Conservation (phyloP, 1,140 invertebrate genomes). For the Macrobrachium rosenbergii region DNA sequence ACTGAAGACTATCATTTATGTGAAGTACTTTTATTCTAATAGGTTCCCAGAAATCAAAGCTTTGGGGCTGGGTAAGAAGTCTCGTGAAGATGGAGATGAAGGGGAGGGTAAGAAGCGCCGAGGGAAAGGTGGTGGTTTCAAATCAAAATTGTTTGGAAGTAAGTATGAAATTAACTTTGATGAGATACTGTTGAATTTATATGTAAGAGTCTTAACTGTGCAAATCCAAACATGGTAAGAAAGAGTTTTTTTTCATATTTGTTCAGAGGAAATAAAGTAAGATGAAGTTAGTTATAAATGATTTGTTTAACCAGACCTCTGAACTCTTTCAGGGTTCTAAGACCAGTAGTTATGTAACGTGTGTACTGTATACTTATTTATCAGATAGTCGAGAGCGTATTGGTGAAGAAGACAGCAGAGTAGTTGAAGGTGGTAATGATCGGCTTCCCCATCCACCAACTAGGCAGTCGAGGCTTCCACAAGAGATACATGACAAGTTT, state of each 20-base stretch:
- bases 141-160: slow-evolving; percentile 62
- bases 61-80: slow-evolving; percentile 57
- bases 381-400: slow-evolving; percentile 48
- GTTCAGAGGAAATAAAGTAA: neutral
- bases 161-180: slow-evolving; percentile 13
- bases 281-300: too few species aligned
- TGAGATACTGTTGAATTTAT: too few species aligned
- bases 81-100: slow-evolving; percentile 50
- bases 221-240: neutral
- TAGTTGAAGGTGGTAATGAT: slow-evolving; percentile 67
- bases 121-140: slow-evolving; percentile 53
- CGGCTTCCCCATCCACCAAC: slow-evolving; percentile 57
- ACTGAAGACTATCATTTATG: neutral
- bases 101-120: slow-evolving; percentile 51
- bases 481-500: slow-evolving; percentile 82
- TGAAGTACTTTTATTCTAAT: neutral
- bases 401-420: slow-evolving; percentile 62
- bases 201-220: neutral
- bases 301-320: too few species aligned
- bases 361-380: neutral
- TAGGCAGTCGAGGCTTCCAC: slow-evolving; percentile 67
- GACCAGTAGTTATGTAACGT: too few species aligned
- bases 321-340: too few species aligned
- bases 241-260: neutral
- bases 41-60: slow-evolving; percentile 65